phyloP scores from a whole-genome alignment of 2,113 vertebrate species.

The Xiphophorus maculatus region DNA sequence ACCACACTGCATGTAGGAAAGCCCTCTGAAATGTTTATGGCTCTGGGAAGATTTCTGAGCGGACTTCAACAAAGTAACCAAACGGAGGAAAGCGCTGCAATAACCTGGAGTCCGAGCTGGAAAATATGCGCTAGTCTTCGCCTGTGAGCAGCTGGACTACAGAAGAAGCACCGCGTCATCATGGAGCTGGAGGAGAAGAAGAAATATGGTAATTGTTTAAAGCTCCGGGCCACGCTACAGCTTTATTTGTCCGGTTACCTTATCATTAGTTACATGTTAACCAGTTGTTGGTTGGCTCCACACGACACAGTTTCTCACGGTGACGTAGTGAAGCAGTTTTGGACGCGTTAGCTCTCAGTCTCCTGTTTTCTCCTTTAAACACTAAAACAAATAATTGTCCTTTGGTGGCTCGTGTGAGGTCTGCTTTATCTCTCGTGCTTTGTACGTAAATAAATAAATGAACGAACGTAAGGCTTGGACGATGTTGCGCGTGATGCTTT shows the following conservation, averaged over 20 bases:
- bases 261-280: constrained; percentile 11
- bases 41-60: constrained; percentile 50
- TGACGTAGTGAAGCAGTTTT: not conserved
- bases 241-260: not conserved
- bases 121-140: constrained; percentile 25
- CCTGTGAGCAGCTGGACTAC: constrained; percentile 7
- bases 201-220: constrained; percentile 72
- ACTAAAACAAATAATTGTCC: too few relatives aligned
- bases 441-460: too few relatives aligned
- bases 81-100: not conserved
- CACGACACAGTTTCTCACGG: not conserved
- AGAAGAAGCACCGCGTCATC: constrained; percentile 14
- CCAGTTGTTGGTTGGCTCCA: not conserved
- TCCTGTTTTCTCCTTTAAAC: not conserved
- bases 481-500: not conserved
- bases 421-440: too few relatives aligned
- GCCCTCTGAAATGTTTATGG: constrained; percentile 42
- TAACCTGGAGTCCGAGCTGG: not conserved
- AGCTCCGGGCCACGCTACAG: constrained; percentile 7
- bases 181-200: constrained; percentile 75
- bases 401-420: too few relatives aligned
- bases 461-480: too few relatives aligned
- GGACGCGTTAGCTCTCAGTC: not conserved
- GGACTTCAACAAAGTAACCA: constrained; percentile 36
- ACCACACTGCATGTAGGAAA: not conserved